Percentiles rank a stretch among this genome's conserved stretches.
These are phyloP conservation scores for Falco peregrinus DNA, from an alignment of 2,797 vertebrate species.

Conservation along the genomic window DNA sequence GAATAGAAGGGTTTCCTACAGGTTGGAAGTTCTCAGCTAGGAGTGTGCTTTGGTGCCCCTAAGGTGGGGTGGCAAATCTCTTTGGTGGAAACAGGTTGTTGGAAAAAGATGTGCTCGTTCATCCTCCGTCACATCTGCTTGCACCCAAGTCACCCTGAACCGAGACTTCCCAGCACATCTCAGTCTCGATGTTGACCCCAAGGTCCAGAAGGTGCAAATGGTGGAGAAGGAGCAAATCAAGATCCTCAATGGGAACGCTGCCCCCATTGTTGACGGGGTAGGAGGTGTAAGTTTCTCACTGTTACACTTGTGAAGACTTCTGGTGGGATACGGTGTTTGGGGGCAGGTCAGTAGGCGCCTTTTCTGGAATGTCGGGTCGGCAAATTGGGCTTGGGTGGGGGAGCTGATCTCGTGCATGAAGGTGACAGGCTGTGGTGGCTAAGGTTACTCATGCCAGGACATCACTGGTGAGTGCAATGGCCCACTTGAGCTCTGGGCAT, in stretches of 20 bases:
- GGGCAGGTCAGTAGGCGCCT: neutral
- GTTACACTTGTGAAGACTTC: neutral
- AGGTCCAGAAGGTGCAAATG: slow-evolving; percentile 78
- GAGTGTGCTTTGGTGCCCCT: neutral
- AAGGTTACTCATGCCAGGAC: neutral
- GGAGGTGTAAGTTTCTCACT: neutral
- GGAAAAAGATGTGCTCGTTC: neutral
- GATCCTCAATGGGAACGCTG: slow-evolving; percentile 83
- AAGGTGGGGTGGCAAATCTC: neutral
- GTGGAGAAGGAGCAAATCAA: slow-evolving; percentile 87
- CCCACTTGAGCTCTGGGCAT: too few relatives aligned
- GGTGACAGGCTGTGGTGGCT: neutral
- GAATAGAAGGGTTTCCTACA: slow-evolving; percentile 17
- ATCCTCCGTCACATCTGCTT: neutral
- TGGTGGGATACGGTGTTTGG: neutral
- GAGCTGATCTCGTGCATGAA: neutral
- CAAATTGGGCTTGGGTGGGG: neutral
- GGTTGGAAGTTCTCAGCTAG: neutral
- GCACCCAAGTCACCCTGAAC: slow-evolving; percentile 70
- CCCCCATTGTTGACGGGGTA: slow-evolving; percentile 85
- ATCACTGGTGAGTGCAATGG: too few relatives aligned
- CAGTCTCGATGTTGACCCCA: slow-evolving; percentile 78
- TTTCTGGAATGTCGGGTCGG: neutral
- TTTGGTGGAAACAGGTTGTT: neutral
- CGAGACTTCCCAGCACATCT: slow-evolving; percentile 80